These are phyloP conservation scores for Trachelipus rathkii DNA, from an alignment of 1,140 invertebrate genomes.

Conservation along the genomic window DNA sequence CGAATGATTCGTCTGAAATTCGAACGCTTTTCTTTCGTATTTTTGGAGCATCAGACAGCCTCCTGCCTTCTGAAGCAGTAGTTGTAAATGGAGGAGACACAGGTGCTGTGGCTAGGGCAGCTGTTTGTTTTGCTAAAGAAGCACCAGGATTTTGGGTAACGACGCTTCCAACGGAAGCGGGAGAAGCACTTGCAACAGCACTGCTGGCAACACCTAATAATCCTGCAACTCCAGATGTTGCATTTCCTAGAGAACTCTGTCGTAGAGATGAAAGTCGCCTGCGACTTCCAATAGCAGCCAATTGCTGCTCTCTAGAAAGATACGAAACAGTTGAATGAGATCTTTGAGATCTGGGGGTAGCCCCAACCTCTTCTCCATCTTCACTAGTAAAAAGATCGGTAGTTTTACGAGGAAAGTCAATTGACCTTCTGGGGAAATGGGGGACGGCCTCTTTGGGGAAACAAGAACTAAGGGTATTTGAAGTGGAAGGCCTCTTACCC, in stretches of 20 bases:
- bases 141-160: slow-evolving; percentile 12
- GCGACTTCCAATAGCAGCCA: slow-evolving; percentile 33
- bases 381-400: slow-evolving; percentile 43
- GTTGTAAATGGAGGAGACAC: slow-evolving; percentile 39
- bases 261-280: slow-evolving; percentile 39
- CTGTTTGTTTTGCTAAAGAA: slow-evolving; percentile 31
- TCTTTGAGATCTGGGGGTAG: slow-evolving; percentile 35
- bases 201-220: slow-evolving; percentile 5
- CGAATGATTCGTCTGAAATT: slow-evolving; percentile 45
- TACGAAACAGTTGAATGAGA: slow-evolving; percentile 46
- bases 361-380: slow-evolving; percentile 42
- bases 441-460: slow-evolving; percentile 42
- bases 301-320: slow-evolving; percentile 39
- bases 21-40: slow-evolving; percentile 43
- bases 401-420: slow-evolving; percentile 44
- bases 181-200: background rate
- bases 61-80: slow-evolving; percentile 25
- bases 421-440: slow-evolving; percentile 45
- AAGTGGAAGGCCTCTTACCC: slow-evolving; percentile 56
- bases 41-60: slow-evolving; percentile 38
- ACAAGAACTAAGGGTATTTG: slow-evolving; percentile 38
- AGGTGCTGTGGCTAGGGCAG: slow-evolving; percentile 34
- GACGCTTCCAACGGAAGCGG: background rate
- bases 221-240: slow-evolving; percentile 21
- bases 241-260: slow-evolving; percentile 40